Percentiles rank a stretch among this genome's conserved stretches.
Evolutionary conservation across 2,113 vertebrate species (phyloP).

Genomic region (Apus apus): DNA sequence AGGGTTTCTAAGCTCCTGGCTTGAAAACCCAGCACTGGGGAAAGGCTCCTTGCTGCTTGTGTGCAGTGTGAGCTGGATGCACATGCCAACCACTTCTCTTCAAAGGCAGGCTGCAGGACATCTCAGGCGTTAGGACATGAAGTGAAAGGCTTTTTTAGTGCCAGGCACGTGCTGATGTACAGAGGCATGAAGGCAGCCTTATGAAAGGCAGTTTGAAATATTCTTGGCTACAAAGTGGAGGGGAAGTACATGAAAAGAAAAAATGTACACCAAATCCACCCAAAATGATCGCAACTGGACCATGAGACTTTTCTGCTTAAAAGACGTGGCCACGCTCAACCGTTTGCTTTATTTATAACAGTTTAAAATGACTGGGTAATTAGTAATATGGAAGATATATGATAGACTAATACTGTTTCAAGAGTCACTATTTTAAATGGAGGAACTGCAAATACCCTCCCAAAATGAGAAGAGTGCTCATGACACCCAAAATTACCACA

Average conservation of each 20-base stretch:
- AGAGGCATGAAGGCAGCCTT: not conserved
- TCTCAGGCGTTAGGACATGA: not conserved
- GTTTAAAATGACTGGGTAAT: not conserved
- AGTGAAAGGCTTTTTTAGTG: not conserved
- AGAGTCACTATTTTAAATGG: not conserved
- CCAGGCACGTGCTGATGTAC: not conserved
- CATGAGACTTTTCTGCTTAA: not conserved
- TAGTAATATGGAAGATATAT: not conserved
- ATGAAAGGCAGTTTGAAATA: not conserved
- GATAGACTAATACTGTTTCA: not conserved
- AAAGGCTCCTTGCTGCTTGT: not conserved
- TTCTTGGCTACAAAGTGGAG: not conserved
- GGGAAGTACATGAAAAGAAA: not conserved
- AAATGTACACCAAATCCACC: not conserved
- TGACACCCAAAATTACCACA: not conserved
- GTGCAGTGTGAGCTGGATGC: fast-evolving
- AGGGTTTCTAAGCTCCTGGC: not conserved
- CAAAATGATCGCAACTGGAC: not conserved
- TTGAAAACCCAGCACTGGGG: not conserved
- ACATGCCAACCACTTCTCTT: not conserved
- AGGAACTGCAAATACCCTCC: not conserved
- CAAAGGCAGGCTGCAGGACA: not conserved
- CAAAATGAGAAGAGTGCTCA: not conserved
- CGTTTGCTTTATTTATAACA: not conserved
- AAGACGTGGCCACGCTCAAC: fast-evolving